These are phyloP conservation scores for Tangara arthus DNA, from an alignment of 2,797 vertebrate species.

Conservation along the genomic window DNA sequence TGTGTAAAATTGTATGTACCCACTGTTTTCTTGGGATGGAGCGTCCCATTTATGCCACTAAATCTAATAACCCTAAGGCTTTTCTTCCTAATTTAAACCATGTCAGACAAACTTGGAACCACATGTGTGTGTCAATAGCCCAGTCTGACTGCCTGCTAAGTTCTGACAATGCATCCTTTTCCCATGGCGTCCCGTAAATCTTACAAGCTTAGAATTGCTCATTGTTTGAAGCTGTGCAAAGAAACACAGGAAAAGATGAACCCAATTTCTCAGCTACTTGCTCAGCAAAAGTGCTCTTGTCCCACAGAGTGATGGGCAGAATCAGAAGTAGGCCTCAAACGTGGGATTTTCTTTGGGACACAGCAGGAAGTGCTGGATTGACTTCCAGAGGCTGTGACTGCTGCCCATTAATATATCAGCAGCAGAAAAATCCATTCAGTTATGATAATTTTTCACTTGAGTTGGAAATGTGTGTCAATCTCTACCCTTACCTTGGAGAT, in stretches of 20 bases:
- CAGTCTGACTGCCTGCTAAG: neutral
- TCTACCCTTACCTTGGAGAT: neutral
- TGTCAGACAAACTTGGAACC: neutral
- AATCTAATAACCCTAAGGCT: neutral
- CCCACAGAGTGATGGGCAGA: neutral
- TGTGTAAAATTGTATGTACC: neutral
- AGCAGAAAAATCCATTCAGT: neutral
- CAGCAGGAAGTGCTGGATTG: neutral
- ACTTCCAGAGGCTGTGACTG: neutral
- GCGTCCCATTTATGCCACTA: neutral
- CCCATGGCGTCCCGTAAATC: neutral
- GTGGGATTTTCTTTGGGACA: neutral
- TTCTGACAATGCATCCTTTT: neutral
- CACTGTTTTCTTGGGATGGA: neutral
- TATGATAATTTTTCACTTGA: neutral
- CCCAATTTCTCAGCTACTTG: neutral
- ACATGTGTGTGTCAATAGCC: neutral
- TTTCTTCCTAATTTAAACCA: neutral
- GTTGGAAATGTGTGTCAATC: neutral
- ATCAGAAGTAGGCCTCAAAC: neutral
- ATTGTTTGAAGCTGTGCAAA: neutral
- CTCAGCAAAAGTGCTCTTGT: neutral
- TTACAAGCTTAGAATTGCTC: neutral
- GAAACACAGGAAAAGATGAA: neutral
- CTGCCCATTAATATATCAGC: rapidly evolving